Percentiles rank a stretch among this genome's conserved stretches.
Evolutionary conservation across 1,140 invertebrate species (phyloP).

Genomic region (Drosophila persimilis): DNA sequence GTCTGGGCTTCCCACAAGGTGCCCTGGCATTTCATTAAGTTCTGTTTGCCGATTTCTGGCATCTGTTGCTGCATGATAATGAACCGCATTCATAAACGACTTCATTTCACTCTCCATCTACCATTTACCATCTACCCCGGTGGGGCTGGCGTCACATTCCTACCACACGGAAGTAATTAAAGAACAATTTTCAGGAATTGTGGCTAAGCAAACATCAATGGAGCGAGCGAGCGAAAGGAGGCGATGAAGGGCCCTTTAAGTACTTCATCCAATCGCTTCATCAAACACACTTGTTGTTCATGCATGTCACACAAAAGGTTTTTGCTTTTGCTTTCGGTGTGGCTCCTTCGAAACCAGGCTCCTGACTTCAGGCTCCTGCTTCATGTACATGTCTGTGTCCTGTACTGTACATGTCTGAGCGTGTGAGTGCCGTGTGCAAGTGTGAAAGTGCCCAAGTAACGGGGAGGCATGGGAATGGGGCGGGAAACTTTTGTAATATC

Average conservation of each 20-base stretch:
- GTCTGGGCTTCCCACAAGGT: conserved; percentile 5
- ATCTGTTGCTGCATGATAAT: conserved; percentile 79
- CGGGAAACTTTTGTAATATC: conserved; percentile 73
- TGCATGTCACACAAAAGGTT: conserved; percentile 44
- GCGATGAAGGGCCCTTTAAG: conserved; percentile 39
- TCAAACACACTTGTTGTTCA: conserved; percentile 68
- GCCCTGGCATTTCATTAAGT: conserved; percentile 64
- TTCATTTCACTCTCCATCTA: conserved; percentile 47
- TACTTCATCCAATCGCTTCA: conserved; percentile 68
- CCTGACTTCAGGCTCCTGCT: too few species aligned
- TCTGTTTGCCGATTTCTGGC: conserved; percentile 48
- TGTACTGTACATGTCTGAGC: too few species aligned
- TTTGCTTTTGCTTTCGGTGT: conserved; percentile 10
- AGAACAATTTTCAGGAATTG: conserved; percentile 71
- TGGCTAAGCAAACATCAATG: conserved; percentile 32
- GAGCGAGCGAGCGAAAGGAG: background rate
- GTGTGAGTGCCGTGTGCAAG: conserved; percentile 16
- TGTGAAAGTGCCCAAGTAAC: conserved; percentile 52
- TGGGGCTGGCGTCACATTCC: conserved; percentile 16
- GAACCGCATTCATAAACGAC: conserved; percentile 70
- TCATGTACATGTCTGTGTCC: too few species aligned
- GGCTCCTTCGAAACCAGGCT: conserved; percentile 17
- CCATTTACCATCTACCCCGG: background rate
- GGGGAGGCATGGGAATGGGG: too few species aligned
- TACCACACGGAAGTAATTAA: conserved; percentile 73